phyloP scores from a whole-genome alignment of 2,797 vertebrate species.

The Parotocinclus haroldoi region DNA sequence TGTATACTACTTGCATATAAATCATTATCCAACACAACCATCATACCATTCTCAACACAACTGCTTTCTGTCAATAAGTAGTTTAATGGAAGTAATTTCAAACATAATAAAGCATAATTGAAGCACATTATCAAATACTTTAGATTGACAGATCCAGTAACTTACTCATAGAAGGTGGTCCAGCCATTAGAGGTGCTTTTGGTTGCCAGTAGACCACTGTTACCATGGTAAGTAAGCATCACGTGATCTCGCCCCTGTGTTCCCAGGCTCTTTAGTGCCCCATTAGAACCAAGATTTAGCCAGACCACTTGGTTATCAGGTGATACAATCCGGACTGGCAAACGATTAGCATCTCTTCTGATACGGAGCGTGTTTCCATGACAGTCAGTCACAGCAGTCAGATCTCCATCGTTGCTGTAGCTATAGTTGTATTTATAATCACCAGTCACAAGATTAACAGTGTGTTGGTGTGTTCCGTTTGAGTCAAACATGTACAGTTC shows the following conservation, averaged over 20 bases:
- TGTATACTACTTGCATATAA: no score
- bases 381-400: slow-evolving; percentile 92
- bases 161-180: slow-evolving; percentile 99
- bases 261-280: slow-evolving; percentile 90
- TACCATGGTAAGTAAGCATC: slow-evolving; percentile 94
- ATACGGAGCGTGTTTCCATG: slow-evolving; percentile 93
- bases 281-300: slow-evolving; percentile 95
- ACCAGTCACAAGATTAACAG: slow-evolving; percentile 89
- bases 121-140: no score
- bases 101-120: no score
- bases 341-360: slow-evolving; percentile 88
- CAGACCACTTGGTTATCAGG: slow-evolving; percentile 97
- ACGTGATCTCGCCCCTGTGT: slow-evolving; percentile 93
- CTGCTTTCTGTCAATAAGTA: no score
- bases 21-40: no score
- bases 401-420: slow-evolving; percentile 94
- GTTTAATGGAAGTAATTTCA: no score
- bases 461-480: slow-evolving; percentile 95
- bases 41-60: no score
- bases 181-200: slow-evolving; percentile 97
- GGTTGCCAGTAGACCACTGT: slow-evolving; percentile 93
- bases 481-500: slow-evolving; percentile 95
- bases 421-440: slow-evolving; percentile 97
- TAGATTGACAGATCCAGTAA: slow-evolving; percentile 16
- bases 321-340: slow-evolving; percentile 94